A percentile compares a stretch with the other conserved stretches of the same genome.
These are phyloP conservation scores for Agapostemon virescens DNA, from an alignment of 2,888 invertebrate species.

Conservation along the genomic window DNA sequence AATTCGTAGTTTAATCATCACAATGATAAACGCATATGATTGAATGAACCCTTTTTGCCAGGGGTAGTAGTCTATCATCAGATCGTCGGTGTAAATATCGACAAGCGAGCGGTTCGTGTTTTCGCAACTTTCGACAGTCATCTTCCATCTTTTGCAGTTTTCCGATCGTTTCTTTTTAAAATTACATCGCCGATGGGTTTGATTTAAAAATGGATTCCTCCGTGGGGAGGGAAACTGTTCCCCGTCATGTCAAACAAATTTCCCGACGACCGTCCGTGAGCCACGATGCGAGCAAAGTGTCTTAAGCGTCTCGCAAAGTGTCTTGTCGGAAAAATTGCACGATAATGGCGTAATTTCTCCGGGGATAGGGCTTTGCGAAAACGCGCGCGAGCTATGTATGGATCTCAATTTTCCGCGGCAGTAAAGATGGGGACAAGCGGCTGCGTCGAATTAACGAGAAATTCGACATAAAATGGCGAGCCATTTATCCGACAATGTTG, in stretches of 20 bases:
- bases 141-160: background rate
- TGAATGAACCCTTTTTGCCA: no score
- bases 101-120: background rate
- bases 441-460: conserved; percentile 36
- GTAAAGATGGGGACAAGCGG: background rate
- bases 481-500: conserved; percentile 16
- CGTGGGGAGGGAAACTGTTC: background rate
- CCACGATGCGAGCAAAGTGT: conserved; percentile 23
- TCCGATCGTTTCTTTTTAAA: background rate
- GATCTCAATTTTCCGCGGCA: conserved; percentile 41
- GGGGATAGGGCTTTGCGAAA: background rate
- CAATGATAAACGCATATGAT: no score
- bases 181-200: background rate
- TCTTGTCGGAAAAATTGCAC: conserved; percentile 42
- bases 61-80: no score
- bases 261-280: background rate
- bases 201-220: conserved; percentile 14
- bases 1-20: no score
- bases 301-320: conserved; percentile 31
- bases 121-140: background rate
- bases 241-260: conserved; percentile 20
- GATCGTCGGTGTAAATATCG: no score
- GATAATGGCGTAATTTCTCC: conserved; percentile 43
- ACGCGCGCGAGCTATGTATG: conserved; percentile 4
- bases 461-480: conserved; percentile 42